Evolutionary conservation across 2,888 invertebrate species (phyloP).

Genomic region (Cotesia congregata): DNA sequence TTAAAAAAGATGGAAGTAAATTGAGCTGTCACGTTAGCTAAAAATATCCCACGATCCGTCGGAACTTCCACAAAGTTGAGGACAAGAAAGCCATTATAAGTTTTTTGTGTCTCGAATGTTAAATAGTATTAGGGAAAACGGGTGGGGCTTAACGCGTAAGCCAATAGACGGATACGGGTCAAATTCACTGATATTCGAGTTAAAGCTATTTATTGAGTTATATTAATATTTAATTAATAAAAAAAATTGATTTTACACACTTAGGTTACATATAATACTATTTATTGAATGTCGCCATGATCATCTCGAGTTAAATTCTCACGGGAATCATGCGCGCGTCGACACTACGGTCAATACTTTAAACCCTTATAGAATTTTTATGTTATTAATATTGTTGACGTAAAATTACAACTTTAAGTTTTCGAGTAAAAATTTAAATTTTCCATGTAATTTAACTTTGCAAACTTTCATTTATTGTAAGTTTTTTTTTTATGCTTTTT

Average conservation of each 20-base stretch:
- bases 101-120: not conserved
- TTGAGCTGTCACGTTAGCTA: not conserved
- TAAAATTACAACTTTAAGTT: not conserved
- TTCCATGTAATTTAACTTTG: not conserved
- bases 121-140: not conserved
- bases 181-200: not conserved
- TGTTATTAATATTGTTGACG: not conserved
- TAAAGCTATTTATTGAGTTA: not conserved
- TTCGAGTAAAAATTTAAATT: not conserved
- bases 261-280: not conserved
- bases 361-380: constrained; percentile 12
- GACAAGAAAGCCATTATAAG: constrained; percentile 3
- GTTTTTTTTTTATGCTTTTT: not conserved
- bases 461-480: not conserved
- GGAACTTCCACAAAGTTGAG: not conserved
- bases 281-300: constrained; percentile 37
- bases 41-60: constrained; percentile 26
- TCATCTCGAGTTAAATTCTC: constrained; percentile 15
- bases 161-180: not conserved
- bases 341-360: constrained; percentile 38
- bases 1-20: not conserved
- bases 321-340: constrained; percentile 37
- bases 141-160: not conserved
- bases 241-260: not conserved
- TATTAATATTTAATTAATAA: not conserved